These are phyloP conservation scores for Carposina sasakii DNA, from an alignment of 1,140 invertebrate genomes.

Conservation along the genomic window DNA sequence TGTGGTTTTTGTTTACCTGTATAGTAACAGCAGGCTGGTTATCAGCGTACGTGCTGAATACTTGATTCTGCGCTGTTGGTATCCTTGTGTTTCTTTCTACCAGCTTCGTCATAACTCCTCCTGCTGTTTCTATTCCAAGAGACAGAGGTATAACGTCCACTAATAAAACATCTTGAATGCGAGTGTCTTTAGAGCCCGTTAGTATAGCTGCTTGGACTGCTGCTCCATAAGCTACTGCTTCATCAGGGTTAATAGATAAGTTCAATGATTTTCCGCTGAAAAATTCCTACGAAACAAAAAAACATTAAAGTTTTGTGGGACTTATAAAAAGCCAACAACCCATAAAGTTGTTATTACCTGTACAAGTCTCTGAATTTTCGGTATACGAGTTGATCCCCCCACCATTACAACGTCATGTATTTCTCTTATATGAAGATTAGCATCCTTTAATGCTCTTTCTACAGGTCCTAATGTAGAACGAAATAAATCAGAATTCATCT, in stretches of 20 bases:
- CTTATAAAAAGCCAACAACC: no score
- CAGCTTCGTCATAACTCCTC: slow-evolving; percentile 74
- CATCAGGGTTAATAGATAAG: slow-evolving; percentile 80
- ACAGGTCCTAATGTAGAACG: slow-evolving; percentile 79
- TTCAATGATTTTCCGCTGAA: not conserved
- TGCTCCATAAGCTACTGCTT: slow-evolving; percentile 78
- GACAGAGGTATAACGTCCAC: slow-evolving; percentile 79
- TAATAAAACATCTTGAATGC: slow-evolving; percentile 81
- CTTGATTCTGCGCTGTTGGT: slow-evolving; percentile 76
- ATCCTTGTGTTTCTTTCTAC: slow-evolving; percentile 77
- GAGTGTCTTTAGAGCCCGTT: slow-evolving; percentile 75
- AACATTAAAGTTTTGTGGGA: no score
- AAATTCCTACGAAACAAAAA: no score
- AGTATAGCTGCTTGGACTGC: slow-evolving; percentile 82
- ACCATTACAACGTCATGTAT: slow-evolving; percentile 79
- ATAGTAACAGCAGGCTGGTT: not conserved
- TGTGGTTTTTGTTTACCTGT: no score
- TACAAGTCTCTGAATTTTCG: slow-evolving; percentile 78
- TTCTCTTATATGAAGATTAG: slow-evolving; percentile 81
- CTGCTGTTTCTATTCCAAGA: slow-evolving; percentile 76
- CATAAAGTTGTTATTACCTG: no score
- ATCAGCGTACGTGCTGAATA: slow-evolving; percentile 64
- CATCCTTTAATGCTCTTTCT: slow-evolving; percentile 82
- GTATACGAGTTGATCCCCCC: slow-evolving; percentile 78
- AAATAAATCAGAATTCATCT: slow-evolving; percentile 89